A percentile compares a stretch with the other conserved stretches of the same genome.
phyloP scores from a whole-genome alignment of 2,797 vertebrate genomes.

The Gallirallus australis region DNA sequence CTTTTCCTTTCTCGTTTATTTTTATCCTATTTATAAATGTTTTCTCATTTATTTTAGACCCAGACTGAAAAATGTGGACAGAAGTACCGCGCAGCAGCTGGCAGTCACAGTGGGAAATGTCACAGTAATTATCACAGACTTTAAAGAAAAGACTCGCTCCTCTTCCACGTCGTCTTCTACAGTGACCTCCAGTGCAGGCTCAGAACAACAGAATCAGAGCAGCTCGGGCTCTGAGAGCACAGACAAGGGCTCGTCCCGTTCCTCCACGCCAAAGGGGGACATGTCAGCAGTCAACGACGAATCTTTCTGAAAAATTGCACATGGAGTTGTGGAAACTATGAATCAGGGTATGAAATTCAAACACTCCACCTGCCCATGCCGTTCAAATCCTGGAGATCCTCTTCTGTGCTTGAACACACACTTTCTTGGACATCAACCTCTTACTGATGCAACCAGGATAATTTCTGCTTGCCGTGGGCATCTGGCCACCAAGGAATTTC shows the following conservation, averaged over 20 bases:
- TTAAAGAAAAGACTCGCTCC: constrained; percentile 99
- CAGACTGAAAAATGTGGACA: constrained; percentile 98
- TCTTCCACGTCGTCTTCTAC: constrained; percentile 98
- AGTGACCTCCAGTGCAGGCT: constrained; percentile 95
- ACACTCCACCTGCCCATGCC: constrained; percentile 80
- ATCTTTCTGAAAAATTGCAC: constrained; percentile 92
- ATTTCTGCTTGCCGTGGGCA: constrained; percentile 79
- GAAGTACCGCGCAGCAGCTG: constrained; percentile 98
- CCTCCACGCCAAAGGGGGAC: constrained; percentile 97
- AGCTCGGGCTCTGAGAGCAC: constrained; percentile 98
- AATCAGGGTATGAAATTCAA: constrained; percentile 84
- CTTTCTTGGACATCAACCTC: constrained; percentile 73
- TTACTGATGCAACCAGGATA: constrained; percentile 77
- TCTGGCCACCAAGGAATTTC: constrained; percentile 83
- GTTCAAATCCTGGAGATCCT: constrained; percentile 75
- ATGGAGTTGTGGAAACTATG: constrained; percentile 84
- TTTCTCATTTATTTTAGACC: constrained; percentile 82
- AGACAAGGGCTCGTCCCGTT: constrained; percentile 98
- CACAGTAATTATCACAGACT: constrained; percentile 99
- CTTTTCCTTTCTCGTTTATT: not conserved
- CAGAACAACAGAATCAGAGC: constrained; percentile 99
- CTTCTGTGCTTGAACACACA: constrained; percentile 72
- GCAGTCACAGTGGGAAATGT: constrained; percentile 98
- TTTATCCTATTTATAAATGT: not conserved
- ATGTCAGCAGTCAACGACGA: constrained; percentile 94